Conservation (phyloP, 2,797 vertebrate genomes). For the Perodicticus potto region DNA sequence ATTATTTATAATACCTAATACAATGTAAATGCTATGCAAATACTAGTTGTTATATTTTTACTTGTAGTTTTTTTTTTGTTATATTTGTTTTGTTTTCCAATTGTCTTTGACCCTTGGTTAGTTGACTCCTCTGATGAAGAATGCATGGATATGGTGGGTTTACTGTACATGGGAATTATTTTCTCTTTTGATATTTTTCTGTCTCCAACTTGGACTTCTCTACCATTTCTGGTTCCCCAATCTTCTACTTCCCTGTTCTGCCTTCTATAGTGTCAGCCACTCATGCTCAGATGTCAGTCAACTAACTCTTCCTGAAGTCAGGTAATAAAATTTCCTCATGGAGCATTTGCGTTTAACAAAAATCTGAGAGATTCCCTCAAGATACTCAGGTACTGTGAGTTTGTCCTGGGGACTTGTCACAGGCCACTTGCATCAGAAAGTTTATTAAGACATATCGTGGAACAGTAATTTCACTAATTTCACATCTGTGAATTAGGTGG, state of each 20-base stretch:
- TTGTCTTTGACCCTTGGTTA: neutral
- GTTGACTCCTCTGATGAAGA: neutral
- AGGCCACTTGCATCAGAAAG: neutral
- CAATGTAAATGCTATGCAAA: neutral
- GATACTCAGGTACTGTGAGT: neutral
- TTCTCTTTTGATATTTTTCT: neutral
- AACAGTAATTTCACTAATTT: neutral
- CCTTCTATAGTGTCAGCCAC: neutral
- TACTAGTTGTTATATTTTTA: neutral
- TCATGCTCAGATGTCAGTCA: neutral
- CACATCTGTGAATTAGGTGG: neutral
- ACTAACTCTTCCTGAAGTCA: neutral
- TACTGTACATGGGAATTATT: neutral
- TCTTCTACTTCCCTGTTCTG: neutral
- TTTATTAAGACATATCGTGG: neutral
- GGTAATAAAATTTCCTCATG: neutral
- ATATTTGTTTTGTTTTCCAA: neutral
- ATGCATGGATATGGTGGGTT: neutral
- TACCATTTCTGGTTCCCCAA: neutral
- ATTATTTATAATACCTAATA: neutral
- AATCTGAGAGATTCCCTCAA: neutral
- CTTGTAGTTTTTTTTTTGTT: neutral
- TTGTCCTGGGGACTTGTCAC: neutral
- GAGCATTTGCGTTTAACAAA: neutral
- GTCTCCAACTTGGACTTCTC: neutral